A percentile compares a stretch with the other conserved stretches of the same genome.
These are phyloP conservation scores for Epirrita christyi DNA, from an alignment of 2,888 invertebrate genomes.

Conservation along the genomic window DNA sequence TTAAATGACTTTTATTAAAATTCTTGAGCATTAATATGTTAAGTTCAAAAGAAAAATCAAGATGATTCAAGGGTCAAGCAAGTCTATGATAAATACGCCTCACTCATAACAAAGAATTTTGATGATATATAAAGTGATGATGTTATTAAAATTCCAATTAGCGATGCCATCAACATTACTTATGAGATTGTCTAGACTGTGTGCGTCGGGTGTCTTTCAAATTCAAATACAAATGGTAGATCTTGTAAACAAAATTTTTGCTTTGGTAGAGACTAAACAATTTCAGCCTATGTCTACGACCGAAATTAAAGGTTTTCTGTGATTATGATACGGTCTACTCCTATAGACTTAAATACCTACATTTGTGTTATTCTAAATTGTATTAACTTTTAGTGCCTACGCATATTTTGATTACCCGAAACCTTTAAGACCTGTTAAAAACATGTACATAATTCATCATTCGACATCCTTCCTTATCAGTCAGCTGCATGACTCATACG, in stretches of 20 bases:
- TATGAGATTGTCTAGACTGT: constrained; percentile 10
- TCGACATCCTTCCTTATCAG: constrained; percentile 6
- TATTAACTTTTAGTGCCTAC: too few species aligned
- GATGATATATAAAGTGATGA: constrained; percentile 8
- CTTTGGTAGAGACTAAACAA: not conserved
- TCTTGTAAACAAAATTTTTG: not conserved
- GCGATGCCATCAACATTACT: constrained; percentile 4
- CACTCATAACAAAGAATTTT: constrained; percentile 6
- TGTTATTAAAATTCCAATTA: constrained; percentile 20
- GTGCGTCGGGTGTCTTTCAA: not conserved
- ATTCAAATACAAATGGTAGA: not conserved
- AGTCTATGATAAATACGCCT: not conserved
- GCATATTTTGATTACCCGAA: too few species aligned
- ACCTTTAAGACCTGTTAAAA: too few species aligned
- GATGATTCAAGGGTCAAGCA: not conserved
- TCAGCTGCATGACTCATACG: constrained; percentile 3
- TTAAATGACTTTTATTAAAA: not conserved
- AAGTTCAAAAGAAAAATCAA: too few species aligned
- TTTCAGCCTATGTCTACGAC: not conserved
- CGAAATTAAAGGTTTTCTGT: not conserved
- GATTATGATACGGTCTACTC: too few species aligned
- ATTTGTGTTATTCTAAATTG: too few species aligned
- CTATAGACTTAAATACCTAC: too few species aligned
- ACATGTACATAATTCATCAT: too few species aligned
- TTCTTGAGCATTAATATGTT: not conserved